Conservation (phyloP, 2,113 vertebrate genomes). For the Patagioenas fasciata region DNA sequence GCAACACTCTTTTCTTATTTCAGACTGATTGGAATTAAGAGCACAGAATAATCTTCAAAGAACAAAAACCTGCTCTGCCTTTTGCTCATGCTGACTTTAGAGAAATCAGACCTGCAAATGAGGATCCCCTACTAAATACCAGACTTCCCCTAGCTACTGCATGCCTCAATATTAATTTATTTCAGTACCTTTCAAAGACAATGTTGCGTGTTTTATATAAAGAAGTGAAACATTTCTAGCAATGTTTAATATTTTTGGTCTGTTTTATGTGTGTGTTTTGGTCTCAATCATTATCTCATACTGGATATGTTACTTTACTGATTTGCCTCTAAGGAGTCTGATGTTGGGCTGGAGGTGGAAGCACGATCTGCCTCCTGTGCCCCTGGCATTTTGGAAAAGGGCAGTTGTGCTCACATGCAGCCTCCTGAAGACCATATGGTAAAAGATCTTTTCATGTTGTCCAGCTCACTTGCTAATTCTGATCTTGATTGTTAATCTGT, state of each 20-base stretch:
- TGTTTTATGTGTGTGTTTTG: neutral
- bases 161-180: neutral
- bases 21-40: conserved; percentile 23
- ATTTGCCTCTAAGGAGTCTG: neutral
- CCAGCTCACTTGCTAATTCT: neutral
- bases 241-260: neutral
- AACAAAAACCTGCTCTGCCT: neutral
- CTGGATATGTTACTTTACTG: neutral
- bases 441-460: neutral
- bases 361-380: fast-evolving
- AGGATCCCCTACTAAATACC: neutral
- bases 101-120: neutral
- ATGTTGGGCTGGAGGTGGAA: neutral
- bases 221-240: neutral
- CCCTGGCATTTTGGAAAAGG: neutral
- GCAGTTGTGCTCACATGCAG: neutral
- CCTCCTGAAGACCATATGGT: neutral
- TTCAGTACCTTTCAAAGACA: neutral
- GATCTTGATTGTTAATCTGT: neutral
- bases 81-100: neutral
- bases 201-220: neutral
- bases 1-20: conserved; percentile 35
- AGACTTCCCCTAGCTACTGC: neutral
- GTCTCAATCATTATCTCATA: fast-evolving
- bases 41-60: neutral